Evolutionary conservation across 2,113 vertebrate genomes (phyloP), one percentile per base, ranked within the genome.

Genomic region (Dasyprocta punctata): DNA sequence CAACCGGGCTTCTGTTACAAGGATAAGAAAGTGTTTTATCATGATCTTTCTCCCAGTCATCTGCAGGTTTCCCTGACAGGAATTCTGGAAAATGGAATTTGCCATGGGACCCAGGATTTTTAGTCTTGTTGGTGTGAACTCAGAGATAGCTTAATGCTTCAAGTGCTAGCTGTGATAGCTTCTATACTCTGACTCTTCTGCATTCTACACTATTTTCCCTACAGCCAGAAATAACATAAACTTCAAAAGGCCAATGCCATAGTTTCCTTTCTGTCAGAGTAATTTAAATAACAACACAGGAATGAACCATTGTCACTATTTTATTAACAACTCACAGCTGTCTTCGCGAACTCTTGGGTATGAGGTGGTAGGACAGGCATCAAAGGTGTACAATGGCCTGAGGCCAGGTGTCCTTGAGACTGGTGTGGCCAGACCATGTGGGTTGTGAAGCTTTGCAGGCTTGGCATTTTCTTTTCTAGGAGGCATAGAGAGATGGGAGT

Each of bases 271-370:
- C 16, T 69, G 44, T 63, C 77, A n/a, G 41, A 3, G 9, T 28
- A 60, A 61, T 94, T 96, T 92, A 77, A 87, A 85, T 81, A 77
- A 85, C 30, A 95, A 52, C 47, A 36, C 28, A 44, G n/a, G 41
- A 63, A 69, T 17, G 69, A 61, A 13, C 33, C 9, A 30, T 67
- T 33, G 20, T 78, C 2, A n/a, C n/a, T 26, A 4, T 89, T 89
- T 92, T 93, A 36, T 49, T 69, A 84, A 84, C 58, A 82, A 67
- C 19, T 47, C 78, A 44, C 56, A 71, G 36, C 49, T 75, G 33
- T 49, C 47, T 80, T 86, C 10, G 24, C 8, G 60, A 89, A 86
- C 33, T 87, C 73, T n/a, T 0, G 36, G 52, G 63, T 58, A 38
- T 20, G 44, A 77, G 44, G 41, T 16, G n/a, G 12, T 52, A 63